A percentile compares a stretch with the other conserved stretches of the same genome.
Conservation (phyloP, 2,113 vertebrate species). For the Ptilorrhoa leucosticta region DNA sequence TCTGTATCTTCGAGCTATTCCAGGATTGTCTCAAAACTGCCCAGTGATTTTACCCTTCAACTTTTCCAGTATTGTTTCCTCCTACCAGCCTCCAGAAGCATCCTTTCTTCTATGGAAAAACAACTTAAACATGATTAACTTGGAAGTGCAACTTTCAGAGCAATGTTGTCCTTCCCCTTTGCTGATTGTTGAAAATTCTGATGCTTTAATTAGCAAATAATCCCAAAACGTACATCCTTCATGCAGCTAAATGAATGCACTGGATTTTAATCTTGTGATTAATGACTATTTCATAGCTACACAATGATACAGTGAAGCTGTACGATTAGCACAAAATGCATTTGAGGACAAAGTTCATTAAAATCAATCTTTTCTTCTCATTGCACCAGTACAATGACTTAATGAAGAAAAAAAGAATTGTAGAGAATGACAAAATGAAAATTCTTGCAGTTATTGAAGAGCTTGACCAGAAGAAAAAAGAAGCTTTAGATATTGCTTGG, state of each 20-base stretch:
- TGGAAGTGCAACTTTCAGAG: background rate
- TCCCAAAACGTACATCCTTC: background rate
- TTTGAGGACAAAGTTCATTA: background rate
- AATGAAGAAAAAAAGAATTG: conserved; percentile 91
- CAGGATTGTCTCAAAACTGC: background rate
- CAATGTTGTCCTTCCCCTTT: background rate
- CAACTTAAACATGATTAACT: background rate
- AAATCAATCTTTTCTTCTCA: background rate
- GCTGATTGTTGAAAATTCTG: background rate
- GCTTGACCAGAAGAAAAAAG: conserved; percentile 91
- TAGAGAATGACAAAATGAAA: conserved; percentile 92
- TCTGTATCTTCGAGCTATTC: background rate
- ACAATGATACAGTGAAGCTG: background rate
- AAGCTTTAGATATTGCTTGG: conserved; percentile 89
- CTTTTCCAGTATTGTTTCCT: background rate
- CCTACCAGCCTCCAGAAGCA: background rate
- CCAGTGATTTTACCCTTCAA: background rate
- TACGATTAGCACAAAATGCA: background rate
- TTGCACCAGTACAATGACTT: conserved; percentile 88
- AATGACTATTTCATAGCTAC: background rate
- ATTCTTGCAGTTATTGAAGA: conserved; percentile 89
- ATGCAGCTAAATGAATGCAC: background rate
- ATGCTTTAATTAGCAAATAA: background rate
- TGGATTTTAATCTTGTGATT: background rate
- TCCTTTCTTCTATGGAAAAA: background rate